phyloP scores from a whole-genome alignment of 1,140 invertebrate genomes.

The Eriosoma lanigerum region DNA sequence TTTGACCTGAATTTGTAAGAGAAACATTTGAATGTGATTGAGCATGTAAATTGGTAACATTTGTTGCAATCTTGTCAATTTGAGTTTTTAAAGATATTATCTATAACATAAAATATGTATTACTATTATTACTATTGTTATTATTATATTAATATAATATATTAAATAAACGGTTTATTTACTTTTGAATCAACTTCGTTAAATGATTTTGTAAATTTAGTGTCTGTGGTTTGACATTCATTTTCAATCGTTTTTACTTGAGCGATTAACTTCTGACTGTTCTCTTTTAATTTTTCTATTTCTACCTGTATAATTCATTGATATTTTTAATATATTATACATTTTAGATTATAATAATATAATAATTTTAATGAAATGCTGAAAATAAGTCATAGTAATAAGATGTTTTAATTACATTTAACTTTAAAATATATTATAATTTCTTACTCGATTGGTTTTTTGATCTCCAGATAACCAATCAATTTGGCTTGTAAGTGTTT shows the following conservation, averaged over 20 bases:
- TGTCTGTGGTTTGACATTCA: conserved; percentile 5
- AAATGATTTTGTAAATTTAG: conserved; percentile 10
- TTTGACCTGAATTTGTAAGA: conserved; percentile 13
- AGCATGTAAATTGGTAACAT: conserved; percentile 50
- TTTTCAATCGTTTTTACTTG: conserved; percentile 36
- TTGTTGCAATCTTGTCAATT: conserved; percentile 34
- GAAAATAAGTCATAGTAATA: too few relatives aligned
- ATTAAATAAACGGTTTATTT: background rate
- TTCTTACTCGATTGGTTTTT: conserved; percentile 13
- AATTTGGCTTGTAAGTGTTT: conserved; percentile 3
- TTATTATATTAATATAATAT: background rate
- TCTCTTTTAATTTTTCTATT: conserved; percentile 39
- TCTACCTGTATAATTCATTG: background rate
- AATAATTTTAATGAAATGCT: too few relatives aligned
- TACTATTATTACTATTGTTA: background rate
- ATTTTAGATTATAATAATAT: too few relatives aligned
- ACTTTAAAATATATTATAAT: too few relatives aligned
- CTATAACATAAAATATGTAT: background rate
- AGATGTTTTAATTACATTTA: too few relatives aligned
- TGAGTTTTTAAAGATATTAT: conserved; percentile 20
- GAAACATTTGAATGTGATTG: conserved; percentile 4
- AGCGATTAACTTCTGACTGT: conserved; percentile 10
- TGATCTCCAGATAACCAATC: conserved; percentile 34
- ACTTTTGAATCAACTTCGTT: conserved; percentile 29
- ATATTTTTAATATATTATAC: background rate